These are phyloP conservation scores for Prionailurus bengalensis DNA, from an alignment of 2,113 vertebrate species.

Conservation along the genomic window DNA sequence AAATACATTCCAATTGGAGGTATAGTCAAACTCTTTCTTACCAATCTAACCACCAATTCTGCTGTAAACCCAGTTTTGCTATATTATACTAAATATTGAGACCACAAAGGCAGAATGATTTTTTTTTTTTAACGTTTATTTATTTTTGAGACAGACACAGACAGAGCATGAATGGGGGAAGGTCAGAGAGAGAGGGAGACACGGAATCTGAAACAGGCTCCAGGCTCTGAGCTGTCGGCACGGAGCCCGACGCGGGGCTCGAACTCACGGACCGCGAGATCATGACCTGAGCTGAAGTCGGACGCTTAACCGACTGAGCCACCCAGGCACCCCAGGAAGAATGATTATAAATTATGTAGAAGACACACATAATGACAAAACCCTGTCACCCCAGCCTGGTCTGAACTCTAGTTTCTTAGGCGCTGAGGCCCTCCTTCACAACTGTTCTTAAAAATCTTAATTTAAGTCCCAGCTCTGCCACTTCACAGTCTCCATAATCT, in stretches of 20 bases:
- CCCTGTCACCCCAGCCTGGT: neutral
- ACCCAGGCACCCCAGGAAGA: neutral
- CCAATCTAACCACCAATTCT: conserved; percentile 37
- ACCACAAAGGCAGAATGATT: conserved; percentile 4
- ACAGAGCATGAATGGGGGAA: too few relatives aligned
- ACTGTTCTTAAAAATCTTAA: neutral
- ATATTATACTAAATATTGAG: conserved; percentile 21
- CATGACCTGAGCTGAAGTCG: too few relatives aligned
- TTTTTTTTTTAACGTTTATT: too few relatives aligned
- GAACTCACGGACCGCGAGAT: too few relatives aligned
- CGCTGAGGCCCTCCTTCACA: neutral
- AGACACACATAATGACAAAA: neutral
- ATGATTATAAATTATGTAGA: conserved; percentile 30
- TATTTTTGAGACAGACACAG: too few relatives aligned
- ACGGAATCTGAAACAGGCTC: too few relatives aligned
- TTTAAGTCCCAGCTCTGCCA: neutral
- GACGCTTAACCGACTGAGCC: too few relatives aligned
- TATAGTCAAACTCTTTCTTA: conserved; percentile 30
- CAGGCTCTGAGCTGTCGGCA: too few relatives aligned
- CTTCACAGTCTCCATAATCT: neutral
- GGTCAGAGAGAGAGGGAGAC: too few relatives aligned
- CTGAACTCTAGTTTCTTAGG: neutral
- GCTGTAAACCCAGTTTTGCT: neutral
- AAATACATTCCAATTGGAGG: conserved; percentile 31
- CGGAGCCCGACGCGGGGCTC: too few relatives aligned